Evolutionary conservation across 2,888 invertebrate genomes (phyloP).

Genomic region (Acleris laterana): DNA sequence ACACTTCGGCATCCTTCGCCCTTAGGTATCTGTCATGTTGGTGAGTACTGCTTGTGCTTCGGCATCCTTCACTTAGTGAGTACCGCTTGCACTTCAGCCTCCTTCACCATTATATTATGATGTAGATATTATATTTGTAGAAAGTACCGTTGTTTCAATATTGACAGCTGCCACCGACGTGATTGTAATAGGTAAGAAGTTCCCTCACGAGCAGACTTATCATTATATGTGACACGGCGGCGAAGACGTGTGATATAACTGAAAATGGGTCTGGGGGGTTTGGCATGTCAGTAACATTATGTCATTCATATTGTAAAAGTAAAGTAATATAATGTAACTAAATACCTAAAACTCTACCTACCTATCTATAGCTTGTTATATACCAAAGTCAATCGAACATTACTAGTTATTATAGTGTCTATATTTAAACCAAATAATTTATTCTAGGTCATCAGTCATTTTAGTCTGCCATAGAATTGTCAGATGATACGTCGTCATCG

Average conservation of each 20-base stretch:
- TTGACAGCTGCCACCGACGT: not conserved
- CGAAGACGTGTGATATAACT: too few relatives aligned
- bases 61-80: slow-evolving; percentile 10
- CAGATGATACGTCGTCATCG: not conserved
- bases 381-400: too few relatives aligned
- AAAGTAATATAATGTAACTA: too few relatives aligned
- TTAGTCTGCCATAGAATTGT: not conserved
- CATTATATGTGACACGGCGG: too few relatives aligned
- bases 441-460: not conserved
- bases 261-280: too few relatives aligned
- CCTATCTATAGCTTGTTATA: too few relatives aligned
- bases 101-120: not conserved
- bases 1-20: slow-evolving; percentile 9
- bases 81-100: slow-evolving; percentile 10
- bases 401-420: too few relatives aligned
- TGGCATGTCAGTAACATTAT: too few relatives aligned
- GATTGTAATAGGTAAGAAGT: not conserved
- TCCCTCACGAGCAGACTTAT: not conserved
- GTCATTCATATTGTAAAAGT: too few relatives aligned
- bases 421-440: not conserved
- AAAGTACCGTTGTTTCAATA: not conserved
- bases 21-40: not conserved
- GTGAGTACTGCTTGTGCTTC: slow-evolving; percentile 11
- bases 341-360: too few relatives aligned
- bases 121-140: not conserved